These are phyloP conservation scores for Parazoanthus swiftii DNA, from an alignment of 92 coral and sea anemone species.

Conservation along the genomic window DNA sequence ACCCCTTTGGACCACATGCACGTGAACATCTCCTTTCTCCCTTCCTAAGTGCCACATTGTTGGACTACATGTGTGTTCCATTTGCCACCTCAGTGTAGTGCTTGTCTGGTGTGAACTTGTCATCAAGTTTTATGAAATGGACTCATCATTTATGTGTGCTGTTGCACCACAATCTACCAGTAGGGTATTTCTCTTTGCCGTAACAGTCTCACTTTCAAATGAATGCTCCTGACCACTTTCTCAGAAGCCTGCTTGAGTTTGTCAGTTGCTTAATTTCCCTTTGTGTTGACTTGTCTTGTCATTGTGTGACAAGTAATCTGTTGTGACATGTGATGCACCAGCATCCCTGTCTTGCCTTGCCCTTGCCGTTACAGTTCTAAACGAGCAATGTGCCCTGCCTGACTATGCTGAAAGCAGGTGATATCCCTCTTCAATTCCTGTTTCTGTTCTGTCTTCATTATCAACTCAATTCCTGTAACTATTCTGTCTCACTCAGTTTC, in stretches of 20 bases:
- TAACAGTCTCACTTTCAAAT: slow-evolving; percentile 21
- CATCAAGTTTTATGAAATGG: slow-evolving; percentile 48
- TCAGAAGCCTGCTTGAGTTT: slow-evolving; percentile 36
- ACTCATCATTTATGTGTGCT: slow-evolving; percentile 22
- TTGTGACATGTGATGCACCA: slow-evolving; percentile 41
- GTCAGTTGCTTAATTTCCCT: slow-evolving; percentile 22
- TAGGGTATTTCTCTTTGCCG: slow-evolving; percentile 26
- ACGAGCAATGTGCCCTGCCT: slow-evolving; percentile 34
- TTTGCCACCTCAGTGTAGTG: slow-evolving; percentile 41
- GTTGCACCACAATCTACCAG: slow-evolving; percentile 42
- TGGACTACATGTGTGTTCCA: slow-evolving; percentile 15
- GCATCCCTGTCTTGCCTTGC: slow-evolving; percentile 16
- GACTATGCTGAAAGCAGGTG: slow-evolving; percentile 40
- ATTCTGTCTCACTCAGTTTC: slow-evolving; percentile 28
- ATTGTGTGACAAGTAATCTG: slow-evolving; percentile 36
- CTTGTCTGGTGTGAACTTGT: slow-evolving; percentile 36
- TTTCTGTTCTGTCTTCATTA: neutral
- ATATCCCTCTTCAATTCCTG: neutral
- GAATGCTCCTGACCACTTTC: slow-evolving; percentile 45
- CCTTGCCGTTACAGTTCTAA: neutral
- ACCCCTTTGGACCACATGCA: slow-evolving; percentile 30
- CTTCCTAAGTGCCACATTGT: slow-evolving; percentile 52
- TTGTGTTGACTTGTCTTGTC: slow-evolving; percentile 37
- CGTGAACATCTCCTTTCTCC: slow-evolving; percentile 52
- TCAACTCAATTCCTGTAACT: neutral